phyloP scores from a whole-genome alignment of 2,113 vertebrate species.

The Ammodytes marinus region DNA sequence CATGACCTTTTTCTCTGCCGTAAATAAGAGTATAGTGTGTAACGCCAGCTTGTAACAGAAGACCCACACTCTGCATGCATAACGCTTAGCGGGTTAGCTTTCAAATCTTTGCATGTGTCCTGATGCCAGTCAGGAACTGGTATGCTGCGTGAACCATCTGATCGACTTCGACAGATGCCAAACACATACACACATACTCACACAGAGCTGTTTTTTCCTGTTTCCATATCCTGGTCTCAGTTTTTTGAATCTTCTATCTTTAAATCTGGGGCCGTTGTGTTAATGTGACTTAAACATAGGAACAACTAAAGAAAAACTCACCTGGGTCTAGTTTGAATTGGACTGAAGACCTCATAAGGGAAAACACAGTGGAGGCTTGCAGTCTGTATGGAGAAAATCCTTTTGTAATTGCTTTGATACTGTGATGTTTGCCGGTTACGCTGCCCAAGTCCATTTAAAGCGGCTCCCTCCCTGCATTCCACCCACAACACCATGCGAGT shows the following conservation, averaged over 20 bases:
- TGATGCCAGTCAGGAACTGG: slow-evolving; percentile 58
- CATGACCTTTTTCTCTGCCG: slow-evolving; percentile 66
- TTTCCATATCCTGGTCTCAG: slow-evolving; percentile 27
- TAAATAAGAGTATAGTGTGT: slow-evolving; percentile 70
- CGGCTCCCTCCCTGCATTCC: slow-evolving; percentile 27
- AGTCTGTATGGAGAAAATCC: slow-evolving; percentile 25
- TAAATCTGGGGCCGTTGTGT: background rate
- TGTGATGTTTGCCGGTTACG: slow-evolving; percentile 47
- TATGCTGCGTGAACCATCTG: slow-evolving; percentile 55
- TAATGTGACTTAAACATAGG: background rate
- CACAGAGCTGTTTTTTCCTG: slow-evolving; percentile 36
- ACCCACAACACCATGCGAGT: slow-evolving; percentile 21
- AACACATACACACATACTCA: slow-evolving; percentile 20
- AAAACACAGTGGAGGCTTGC: slow-evolving; percentile 33
- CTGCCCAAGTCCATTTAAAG: slow-evolving; percentile 21
- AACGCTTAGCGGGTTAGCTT: slow-evolving; percentile 70
- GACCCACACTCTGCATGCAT: slow-evolving; percentile 67
- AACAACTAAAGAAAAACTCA: background rate
- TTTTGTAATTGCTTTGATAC: slow-evolving; percentile 62
- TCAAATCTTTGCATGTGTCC: slow-evolving; percentile 75
- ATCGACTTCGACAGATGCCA: slow-evolving; percentile 62
- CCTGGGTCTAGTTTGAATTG: slow-evolving; percentile 9
- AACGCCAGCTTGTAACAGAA: slow-evolving; percentile 72
- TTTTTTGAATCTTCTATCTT: slow-evolving; percentile 32
- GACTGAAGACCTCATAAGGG: background rate